A percentile compares a stretch with the other conserved stretches of the same genome.
These are phyloP conservation scores for Trinorchestia longiramus DNA, from an alignment of 1,140 invertebrate genomes.

Conservation along the genomic window DNA sequence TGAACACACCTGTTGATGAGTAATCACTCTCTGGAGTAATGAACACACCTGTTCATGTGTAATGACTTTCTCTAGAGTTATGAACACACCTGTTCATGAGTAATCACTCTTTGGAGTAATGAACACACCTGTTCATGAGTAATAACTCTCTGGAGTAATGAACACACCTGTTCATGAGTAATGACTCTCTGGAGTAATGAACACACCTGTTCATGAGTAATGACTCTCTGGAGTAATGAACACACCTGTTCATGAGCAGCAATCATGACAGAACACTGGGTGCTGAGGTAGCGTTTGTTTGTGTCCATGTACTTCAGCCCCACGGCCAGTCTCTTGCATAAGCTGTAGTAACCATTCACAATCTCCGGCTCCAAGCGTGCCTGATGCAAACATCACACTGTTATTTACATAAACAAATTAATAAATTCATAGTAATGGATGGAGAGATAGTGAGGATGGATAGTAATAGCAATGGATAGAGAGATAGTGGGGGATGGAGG, in stretches of 20 bases:
- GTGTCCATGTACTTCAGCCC: slow-evolving; percentile 36
- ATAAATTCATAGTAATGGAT: neutral
- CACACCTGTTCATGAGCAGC: slow-evolving; percentile 5
- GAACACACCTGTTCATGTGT: no score
- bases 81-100: no score
- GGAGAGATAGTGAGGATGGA: no score
- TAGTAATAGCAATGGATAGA: neutral
- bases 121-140: no score
- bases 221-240: neutral
- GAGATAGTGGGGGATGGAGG: neutral
- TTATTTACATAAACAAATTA: neutral
- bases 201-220: neutral
- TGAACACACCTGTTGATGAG: no score
- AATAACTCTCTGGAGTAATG: no score
- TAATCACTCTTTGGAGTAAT: neutral
- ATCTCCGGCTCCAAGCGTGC: slow-evolving; percentile 29
- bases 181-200: no score
- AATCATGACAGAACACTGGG: neutral
- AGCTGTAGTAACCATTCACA: slow-evolving; percentile 21
- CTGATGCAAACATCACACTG: neutral
- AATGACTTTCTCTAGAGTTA: no score
- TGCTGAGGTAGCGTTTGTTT: slow-evolving; percentile 14
- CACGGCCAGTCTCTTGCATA: slow-evolving; percentile 38
- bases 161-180: no score
- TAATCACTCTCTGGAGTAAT: no score